Conservation (phyloP, 2,888 invertebrate genomes). For the Coenonympha arcania region DNA sequence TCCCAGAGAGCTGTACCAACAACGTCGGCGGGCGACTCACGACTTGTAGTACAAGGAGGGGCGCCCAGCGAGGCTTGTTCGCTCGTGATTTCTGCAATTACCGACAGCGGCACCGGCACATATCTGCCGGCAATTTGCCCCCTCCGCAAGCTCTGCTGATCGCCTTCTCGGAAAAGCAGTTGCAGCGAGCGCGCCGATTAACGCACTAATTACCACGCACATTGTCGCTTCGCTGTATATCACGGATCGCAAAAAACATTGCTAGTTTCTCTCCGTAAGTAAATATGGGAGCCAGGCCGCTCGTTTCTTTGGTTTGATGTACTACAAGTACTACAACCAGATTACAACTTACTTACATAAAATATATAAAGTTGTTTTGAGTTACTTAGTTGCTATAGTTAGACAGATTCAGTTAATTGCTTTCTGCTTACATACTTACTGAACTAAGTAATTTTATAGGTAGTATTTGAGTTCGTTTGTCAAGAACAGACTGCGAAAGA, state of each 20-base stretch:
- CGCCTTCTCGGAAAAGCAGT: conserved; percentile 64
- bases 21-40: conserved; percentile 3
- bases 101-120: conserved; percentile 65
- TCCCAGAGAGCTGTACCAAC: conserved; percentile 1
- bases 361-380: background rate
- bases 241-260: conserved; percentile 26
- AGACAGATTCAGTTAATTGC: background rate
- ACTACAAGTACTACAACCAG: conserved; percentile 14
- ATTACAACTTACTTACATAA: conserved; percentile 14
- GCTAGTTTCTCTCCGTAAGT: conserved; percentile 30
- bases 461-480: background rate
- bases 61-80: conserved; percentile 33
- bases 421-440: background rate
- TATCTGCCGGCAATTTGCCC: conserved; percentile 70
- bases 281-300: conserved; percentile 23
- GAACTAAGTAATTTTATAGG: background rate
- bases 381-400: background rate
- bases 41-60: conserved; percentile 28
- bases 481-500: no score
- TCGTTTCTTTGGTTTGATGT: conserved; percentile 22
- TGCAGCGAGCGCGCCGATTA: conserved; percentile 65
- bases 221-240: conserved; percentile 28
- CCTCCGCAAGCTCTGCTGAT: conserved; percentile 55
- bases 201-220: conserved; percentile 59
- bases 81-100: conserved; percentile 68